Evolutionary conservation across 2,797 vertebrate species (phyloP).

Genomic region (Labeo calbasu): DNA sequence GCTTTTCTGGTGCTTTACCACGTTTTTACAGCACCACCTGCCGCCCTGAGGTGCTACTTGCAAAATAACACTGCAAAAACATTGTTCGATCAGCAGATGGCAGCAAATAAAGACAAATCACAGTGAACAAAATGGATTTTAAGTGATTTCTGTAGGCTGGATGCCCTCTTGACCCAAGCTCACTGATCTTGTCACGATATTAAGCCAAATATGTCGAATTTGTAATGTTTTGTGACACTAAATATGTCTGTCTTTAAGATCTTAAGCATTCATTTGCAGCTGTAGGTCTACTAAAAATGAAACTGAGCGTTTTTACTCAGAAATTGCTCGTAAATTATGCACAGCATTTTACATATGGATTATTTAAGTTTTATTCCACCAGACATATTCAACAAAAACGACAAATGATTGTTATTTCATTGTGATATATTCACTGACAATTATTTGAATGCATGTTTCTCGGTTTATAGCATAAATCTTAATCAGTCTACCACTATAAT

Average conservation of each 20-base stretch:
- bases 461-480: not conserved
- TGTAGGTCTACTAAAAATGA: not conserved
- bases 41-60: not conserved
- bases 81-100: constrained; percentile 18
- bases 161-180: not conserved
- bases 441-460: not conserved
- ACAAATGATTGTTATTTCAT: not conserved
- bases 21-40: not conserved
- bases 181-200: not conserved
- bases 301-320: too few relatives aligned
- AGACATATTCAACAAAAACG: not conserved
- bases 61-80: not conserved
- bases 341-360: not conserved
- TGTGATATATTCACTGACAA: not conserved
- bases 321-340: not conserved
- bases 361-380: not conserved
- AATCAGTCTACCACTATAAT: not conserved
- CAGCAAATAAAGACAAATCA: constrained; percentile 8
- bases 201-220: not conserved
- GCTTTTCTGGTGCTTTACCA: not conserved
- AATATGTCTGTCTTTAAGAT: not conserved
- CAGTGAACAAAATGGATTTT: not conserved
- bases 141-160: not conserved
- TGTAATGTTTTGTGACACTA: not conserved
- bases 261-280: too few relatives aligned